Percentiles rank a stretch among this genome's conserved stretches.
Evolutionary conservation across 2,113 vertebrate genomes (phyloP).

Genomic region (Anhinga anhinga): DNA sequence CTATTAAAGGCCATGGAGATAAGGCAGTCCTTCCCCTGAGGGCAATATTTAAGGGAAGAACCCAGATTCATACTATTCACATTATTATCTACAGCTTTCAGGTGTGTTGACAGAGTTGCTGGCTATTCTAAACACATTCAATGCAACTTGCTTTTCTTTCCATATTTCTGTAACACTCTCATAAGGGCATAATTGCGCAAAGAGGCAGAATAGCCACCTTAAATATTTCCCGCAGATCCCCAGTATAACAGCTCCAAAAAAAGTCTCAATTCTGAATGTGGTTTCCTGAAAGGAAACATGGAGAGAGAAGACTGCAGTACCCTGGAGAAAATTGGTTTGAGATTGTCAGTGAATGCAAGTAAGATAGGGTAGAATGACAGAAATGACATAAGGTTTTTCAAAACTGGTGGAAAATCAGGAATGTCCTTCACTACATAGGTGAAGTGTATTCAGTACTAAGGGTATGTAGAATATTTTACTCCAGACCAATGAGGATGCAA

Average conservation of each 20-base stretch:
- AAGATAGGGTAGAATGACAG: not conserved
- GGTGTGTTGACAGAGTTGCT: not conserved
- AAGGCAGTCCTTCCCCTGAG: not conserved
- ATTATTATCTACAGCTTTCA: not conserved
- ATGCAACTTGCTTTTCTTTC: not conserved
- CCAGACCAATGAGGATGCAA: not conserved
- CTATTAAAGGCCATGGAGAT: not conserved
- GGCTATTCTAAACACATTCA: not conserved
- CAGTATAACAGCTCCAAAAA: not conserved
- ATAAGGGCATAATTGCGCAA: not conserved
- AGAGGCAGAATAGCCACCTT: not conserved
- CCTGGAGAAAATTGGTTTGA: not conserved
- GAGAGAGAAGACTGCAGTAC: not conserved
- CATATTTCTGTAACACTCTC: not conserved
- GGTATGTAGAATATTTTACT: not conserved
- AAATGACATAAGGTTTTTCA: not conserved
- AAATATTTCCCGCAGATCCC: not conserved
- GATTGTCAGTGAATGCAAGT: not conserved
- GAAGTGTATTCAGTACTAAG: not conserved
- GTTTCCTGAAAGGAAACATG: not conserved
- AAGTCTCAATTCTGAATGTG: not conserved
- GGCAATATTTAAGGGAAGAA: not conserved
- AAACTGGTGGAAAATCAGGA: not conserved
- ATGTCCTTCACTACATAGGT: not conserved
- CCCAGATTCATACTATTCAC: not conserved